These are phyloP conservation scores for Scaptodrosophila latifasciaeformis DNA, from an alignment of 2,888 invertebrate genomes.

Conservation along the genomic window DNA sequence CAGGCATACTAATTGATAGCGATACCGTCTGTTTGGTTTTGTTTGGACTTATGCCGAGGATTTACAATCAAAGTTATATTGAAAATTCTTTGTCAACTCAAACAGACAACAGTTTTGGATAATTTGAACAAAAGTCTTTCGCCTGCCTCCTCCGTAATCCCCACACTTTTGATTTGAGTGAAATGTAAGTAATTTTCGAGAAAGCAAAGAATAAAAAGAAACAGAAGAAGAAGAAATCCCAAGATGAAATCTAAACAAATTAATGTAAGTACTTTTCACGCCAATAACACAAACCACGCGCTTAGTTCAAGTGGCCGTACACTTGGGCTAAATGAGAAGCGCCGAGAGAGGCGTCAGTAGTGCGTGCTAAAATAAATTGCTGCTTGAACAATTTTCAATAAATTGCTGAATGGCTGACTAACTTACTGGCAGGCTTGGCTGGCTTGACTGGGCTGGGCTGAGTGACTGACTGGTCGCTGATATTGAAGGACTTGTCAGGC, in stretches of 20 bases:
- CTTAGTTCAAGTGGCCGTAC: not conserved
- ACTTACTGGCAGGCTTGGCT: not conserved
- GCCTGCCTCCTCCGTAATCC: too few species aligned
- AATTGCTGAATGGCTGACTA: conserved; percentile 24
- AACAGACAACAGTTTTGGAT: not conserved
- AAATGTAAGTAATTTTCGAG: not conserved
- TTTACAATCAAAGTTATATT: conserved; percentile 6
- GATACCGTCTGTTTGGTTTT: too few species aligned
- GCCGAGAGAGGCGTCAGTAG: conserved; percentile 5
- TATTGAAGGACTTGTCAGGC: conserved; percentile 3
- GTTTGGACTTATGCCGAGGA: conserved; percentile 7
- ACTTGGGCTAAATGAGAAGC: not conserved
- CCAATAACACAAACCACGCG: conserved; percentile 30
- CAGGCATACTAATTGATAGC: conserved; percentile 51
- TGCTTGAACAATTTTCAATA: conserved; percentile 51
- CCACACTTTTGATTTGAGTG: too few species aligned
- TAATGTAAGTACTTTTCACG: conserved; percentile 40
- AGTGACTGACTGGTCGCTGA: not conserved
- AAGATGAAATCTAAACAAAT: conserved; percentile 36
- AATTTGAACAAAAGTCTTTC: too few species aligned
- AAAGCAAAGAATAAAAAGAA: not conserved
- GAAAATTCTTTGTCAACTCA: not conserved
- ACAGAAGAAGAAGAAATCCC: conserved; percentile 7
- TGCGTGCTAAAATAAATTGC: conserved; percentile 54
- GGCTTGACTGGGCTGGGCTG: not conserved